Evolutionary conservation across 1,140 invertebrate species (phyloP), one percentile per base, ranked within the genome.

Genomic region (Stegodyphus dumicola): DNA sequence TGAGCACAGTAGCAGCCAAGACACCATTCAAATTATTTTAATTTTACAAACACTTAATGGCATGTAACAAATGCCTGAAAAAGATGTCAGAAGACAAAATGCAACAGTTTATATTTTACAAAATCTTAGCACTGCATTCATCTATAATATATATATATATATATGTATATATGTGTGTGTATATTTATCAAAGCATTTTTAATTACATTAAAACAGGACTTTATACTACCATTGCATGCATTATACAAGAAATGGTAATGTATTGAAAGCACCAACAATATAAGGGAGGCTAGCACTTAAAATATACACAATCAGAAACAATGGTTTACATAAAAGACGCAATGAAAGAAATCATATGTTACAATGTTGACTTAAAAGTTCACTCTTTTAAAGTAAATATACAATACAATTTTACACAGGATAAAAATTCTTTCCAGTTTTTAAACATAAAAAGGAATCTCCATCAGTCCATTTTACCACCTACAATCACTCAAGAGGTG

Each of bases 1-100:
- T 83, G 80, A 83, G 80, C 80, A 83, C 71, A 75, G 80, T 83
- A 83, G 80, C 80, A 83, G 80, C 80, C 80, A 83, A 83, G 80
- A 83, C 80, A 83, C 80, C 80, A 83, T 83, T 83, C 80, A 73
- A 75, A 75, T 83, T 83, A 75, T 66, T 83, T 75, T 80, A 80
- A 83, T 67, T 83, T 83, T 83, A 83, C 71, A 83, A 83, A 83
- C 71, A 83, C 75, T 83, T 65, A 83, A 48, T 83, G 80, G 80
- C 80, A 83, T 75, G 64, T 75, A 81, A 83, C 80, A 83, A 83
- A 83, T 83, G 80, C 80, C 80, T 83, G 80, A 66, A 83, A 75
- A 83, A 75, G 71, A 75, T 83, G 71, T 83, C 80, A 66, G 18
- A 83, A 74, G 71, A 83, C 71, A 83, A 81, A 54, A 83, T 83